Evolutionary conservation across 2,113 vertebrate genomes (phyloP).

Genomic region (Probosciger aterrimus): DNA sequence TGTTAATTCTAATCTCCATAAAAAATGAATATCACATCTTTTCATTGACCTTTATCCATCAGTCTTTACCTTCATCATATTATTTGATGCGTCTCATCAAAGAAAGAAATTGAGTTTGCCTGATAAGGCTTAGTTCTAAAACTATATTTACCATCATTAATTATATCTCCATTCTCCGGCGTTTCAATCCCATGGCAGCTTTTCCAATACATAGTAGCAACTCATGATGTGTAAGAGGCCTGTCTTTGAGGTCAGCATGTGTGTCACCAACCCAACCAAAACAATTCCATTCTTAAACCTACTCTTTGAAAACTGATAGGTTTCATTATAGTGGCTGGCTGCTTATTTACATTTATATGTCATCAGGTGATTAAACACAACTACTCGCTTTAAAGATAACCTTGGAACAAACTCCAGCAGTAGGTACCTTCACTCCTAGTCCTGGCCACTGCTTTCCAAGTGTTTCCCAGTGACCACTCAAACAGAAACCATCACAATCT

Average conservation of each 20-base stretch:
- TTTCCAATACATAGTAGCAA: neutral
- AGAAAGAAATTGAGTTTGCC: conserved; percentile 54
- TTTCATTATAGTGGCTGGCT: neutral
- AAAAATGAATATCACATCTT: conserved; percentile 47
- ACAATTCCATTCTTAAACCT: neutral
- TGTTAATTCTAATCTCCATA: conserved; percentile 58
- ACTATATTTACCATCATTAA: conserved; percentile 40
- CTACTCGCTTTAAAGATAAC: neutral
- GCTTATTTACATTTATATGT: neutral
- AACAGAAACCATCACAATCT: neutral
- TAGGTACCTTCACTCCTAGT: neutral
- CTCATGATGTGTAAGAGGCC: neutral
- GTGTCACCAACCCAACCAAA: neutral
- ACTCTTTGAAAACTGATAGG: fast-evolving
- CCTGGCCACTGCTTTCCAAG: neutral
- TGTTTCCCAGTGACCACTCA: neutral
- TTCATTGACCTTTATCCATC: conserved; percentile 55
- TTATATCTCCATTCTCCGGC: neutral
- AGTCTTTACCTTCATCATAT: conserved; percentile 55
- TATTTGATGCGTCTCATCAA: conserved; percentile 57
- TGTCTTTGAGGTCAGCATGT: neutral
- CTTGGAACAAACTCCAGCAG: neutral
- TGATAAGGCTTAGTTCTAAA: conserved; percentile 58
- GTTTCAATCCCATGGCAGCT: neutral
- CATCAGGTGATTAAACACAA: neutral